Conservation (phyloP, 2,888 invertebrate genomes). For the Chaitophorus viminalis region DNA sequence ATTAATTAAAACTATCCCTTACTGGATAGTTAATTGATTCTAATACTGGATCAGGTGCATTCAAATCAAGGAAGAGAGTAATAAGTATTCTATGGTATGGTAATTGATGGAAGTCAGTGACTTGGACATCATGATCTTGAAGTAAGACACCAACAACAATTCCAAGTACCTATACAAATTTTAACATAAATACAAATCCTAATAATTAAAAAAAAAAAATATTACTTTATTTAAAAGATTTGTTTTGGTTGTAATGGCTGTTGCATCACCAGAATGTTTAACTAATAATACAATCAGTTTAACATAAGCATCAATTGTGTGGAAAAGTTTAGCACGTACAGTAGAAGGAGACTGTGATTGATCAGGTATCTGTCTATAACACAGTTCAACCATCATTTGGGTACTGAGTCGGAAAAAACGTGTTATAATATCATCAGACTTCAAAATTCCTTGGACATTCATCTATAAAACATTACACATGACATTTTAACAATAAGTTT, state of each 20-base stretch:
- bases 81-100: slow-evolving; percentile 97
- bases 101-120: slow-evolving; percentile 92
- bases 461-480: slow-evolving; percentile 69
- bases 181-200: not conserved
- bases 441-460: slow-evolving; percentile 94
- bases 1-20: slow-evolving; percentile 68
- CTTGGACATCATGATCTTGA: slow-evolving; percentile 94
- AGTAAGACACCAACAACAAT: slow-evolving; percentile 95
- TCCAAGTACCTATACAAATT: slow-evolving; percentile 74
- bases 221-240: slow-evolving; percentile 94
- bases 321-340: slow-evolving; percentile 87
- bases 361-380: slow-evolving; percentile 85
- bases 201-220: slow-evolving; percentile 69
- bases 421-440: slow-evolving; percentile 96
- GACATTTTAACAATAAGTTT: not conserved
- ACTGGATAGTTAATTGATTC: slow-evolving; percentile 89
- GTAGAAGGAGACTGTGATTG: slow-evolving; percentile 72
- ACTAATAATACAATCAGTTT: slow-evolving; percentile 93
- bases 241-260: slow-evolving; percentile 94
- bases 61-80: slow-evolving; percentile 95
- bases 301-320: slow-evolving; percentile 94
- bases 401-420: slow-evolving; percentile 96
- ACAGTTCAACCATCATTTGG: slow-evolving; percentile 94
- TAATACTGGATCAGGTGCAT: slow-evolving; percentile 90
- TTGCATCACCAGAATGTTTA: slow-evolving; percentile 89